Percentiles rank a stretch among this genome's conserved stretches.
These are phyloP conservation scores for Gastrophysa polygoni DNA, from an alignment of 2,888 invertebrate genomes.

Conservation along the genomic window DNA sequence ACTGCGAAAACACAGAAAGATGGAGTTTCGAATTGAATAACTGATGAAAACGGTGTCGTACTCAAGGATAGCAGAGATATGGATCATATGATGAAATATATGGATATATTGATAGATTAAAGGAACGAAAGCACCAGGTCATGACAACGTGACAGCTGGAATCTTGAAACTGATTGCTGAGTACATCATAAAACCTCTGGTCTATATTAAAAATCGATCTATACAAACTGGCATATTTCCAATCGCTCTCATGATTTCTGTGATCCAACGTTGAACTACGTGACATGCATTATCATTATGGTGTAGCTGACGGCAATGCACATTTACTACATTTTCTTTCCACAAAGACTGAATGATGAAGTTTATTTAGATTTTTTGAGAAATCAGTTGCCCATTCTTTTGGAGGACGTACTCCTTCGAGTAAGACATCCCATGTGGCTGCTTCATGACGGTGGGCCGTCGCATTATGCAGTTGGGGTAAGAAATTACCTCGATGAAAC, in stretches of 20 bases:
- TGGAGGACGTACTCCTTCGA: too few species aligned
- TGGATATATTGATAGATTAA: slow-evolving; percentile 1
- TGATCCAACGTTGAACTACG: background rate
- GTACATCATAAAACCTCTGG: slow-evolving; percentile 6
- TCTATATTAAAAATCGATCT: slow-evolving; percentile 1
- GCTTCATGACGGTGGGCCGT: too few species aligned
- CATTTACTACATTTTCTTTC: too few species aligned
- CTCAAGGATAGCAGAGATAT: background rate
- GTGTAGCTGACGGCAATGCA: background rate
- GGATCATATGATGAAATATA: background rate
- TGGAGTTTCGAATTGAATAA: background rate
- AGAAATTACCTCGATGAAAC: too few species aligned
- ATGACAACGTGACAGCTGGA: background rate
- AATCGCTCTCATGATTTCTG: background rate
- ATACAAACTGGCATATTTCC: background rate
- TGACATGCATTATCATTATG: background rate
- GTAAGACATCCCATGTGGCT: too few species aligned
- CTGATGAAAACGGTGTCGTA: background rate
- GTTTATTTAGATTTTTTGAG: too few species aligned
- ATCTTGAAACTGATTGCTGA: background rate
- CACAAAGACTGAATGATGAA: too few species aligned
- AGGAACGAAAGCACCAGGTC: background rate
- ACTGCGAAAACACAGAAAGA: background rate
- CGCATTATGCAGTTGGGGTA: too few species aligned
- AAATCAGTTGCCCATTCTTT: too few species aligned